Evolutionary conservation across 2,113 vertebrate genomes (phyloP), one percentile per base, ranked within the genome.

Genomic region (Erythrocercus mccallii): DNA sequence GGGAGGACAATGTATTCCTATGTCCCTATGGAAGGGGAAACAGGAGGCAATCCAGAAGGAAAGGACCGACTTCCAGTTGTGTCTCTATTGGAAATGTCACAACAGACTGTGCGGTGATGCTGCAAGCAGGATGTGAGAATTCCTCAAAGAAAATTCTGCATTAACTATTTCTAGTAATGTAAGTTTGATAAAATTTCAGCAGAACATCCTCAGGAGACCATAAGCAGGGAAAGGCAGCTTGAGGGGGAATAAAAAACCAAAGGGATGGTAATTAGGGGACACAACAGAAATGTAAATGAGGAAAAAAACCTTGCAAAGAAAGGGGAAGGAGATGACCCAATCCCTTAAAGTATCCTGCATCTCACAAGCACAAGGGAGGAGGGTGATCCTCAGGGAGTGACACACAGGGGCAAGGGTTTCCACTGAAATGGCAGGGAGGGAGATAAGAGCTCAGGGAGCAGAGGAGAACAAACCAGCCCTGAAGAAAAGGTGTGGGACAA

Each of bases 191-290:
- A 61, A 72, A 62, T 81, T 77, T 73, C 77, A 51, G 53, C 53
- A 35, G 28, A 80, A 47, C 68, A 31, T 70, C 24, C 90, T 89
- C 94, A 72, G 73, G 60, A 86, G 94, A 91, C 10, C 69, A 24
- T 2, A 60, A 73, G 15, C 31, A 87, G 45, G 22, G 33, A 81
- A 86, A 89, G 40, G 64, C 50, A 91, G 84, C 60, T 70, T 77
- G 72, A 86, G 60, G 73, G 50, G 54, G 68, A 77, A 83, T 37
- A 40, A 76, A 62, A 92, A 48, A 47, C 2, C 77, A 94, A 81
- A 91, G 81, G 58, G 45, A 91, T 93, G 81, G 45, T 91, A 94
- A 91, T 93, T 61, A 93, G 40, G 68, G 22, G 69, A 73, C n/a
- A 48, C 24, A 72, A 77, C 50, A 94, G 69, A 81, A 91, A 89